phyloP scores from a whole-genome alignment of 2,888 invertebrate species.

The Ametastegia equiseti region DNA sequence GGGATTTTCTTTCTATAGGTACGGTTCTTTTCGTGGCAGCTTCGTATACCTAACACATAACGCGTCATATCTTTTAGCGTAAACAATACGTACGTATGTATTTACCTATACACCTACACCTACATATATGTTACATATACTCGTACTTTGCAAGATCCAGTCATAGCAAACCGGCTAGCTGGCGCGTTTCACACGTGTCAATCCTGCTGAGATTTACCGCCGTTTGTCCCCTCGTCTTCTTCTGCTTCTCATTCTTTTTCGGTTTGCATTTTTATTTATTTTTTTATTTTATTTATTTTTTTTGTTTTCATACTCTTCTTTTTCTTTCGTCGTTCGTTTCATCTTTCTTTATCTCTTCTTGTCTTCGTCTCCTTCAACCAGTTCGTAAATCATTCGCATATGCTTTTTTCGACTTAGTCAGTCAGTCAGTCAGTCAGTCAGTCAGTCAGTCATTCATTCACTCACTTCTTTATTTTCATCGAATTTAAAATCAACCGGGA shows the following conservation, averaged over 20 bases:
- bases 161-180: conserved; percentile 61
- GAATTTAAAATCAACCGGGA: too few relatives aligned
- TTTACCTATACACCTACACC: not conserved
- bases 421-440: too few relatives aligned
- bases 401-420: not conserved
- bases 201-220: conserved; percentile 71
- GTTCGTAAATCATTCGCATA: conserved; percentile 41
- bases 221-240: conserved; percentile 56
- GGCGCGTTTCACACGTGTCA: conserved; percentile 73
- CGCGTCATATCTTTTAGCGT: conserved; percentile 28
- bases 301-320: conserved; percentile 37
- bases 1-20: not conserved
- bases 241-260: conserved; percentile 9
- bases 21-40: not conserved
- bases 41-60: not conserved
- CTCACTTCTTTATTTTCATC: too few relatives aligned
- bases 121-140: too few relatives aligned
- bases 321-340: too few relatives aligned
- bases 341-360: not conserved
- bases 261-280: conserved; percentile 17
- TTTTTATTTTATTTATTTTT: not conserved
- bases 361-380: not conserved
- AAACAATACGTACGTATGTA: not conserved
- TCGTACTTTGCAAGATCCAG: conserved; percentile 6
- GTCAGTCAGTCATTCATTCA: too few relatives aligned